phyloP scores from a whole-genome alignment of 2,113 vertebrate species.

The Prolemur simus region DNA sequence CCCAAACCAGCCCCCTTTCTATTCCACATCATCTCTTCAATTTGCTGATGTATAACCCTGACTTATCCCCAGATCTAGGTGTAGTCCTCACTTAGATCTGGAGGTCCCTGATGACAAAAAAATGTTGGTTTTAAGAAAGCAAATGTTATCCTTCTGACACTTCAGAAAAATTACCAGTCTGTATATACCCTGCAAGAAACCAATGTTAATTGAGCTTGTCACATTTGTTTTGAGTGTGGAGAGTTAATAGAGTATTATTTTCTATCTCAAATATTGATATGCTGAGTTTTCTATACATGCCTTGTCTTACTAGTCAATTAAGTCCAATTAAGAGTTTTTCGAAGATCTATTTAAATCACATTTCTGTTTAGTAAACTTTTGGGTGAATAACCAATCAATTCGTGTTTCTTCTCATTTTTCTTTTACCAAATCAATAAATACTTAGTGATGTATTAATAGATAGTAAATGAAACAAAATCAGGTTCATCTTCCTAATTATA shows the following conservation, averaged over 20 bases:
- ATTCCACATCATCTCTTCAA: neutral
- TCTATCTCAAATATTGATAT: neutral
- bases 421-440: neutral
- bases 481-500: neutral
- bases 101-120: neutral
- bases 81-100: neutral
- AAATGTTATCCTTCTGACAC: neutral
- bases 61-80: neutral
- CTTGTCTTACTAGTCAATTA: neutral
- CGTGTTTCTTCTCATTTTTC: neutral
- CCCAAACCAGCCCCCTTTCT: accelerated
- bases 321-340: slow-evolving; percentile 15
- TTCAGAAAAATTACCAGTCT: neutral
- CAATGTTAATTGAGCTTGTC: neutral
- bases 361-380: slow-evolving; percentile 4
- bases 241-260: neutral
- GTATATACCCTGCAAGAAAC: neutral
- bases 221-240: neutral
- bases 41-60: neutral
- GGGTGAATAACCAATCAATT: neutral
- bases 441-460: neutral
- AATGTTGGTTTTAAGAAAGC: neutral
- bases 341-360: slow-evolving; percentile 17
- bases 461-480: neutral
- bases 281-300: neutral